These are phyloP conservation scores for Phataginus tricuspis DNA, from an alignment of 2,797 vertebrate genomes.

Conservation along the genomic window DNA sequence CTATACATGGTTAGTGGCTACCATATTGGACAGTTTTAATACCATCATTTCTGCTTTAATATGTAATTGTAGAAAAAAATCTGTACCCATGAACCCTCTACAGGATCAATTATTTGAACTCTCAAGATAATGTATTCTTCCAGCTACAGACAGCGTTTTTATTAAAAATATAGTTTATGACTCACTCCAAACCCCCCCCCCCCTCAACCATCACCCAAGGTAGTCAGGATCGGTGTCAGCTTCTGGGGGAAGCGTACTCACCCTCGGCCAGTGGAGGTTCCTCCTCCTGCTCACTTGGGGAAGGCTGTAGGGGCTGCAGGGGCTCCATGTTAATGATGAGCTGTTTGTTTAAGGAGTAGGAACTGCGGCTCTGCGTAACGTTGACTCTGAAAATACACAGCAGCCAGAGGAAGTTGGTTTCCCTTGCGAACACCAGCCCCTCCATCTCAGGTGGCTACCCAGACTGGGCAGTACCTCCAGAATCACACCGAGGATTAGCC, in stretches of 20 bases:
- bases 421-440: neutral
- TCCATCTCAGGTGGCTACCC: neutral
- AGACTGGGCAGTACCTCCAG: neutral
- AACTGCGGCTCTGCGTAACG: constrained; percentile 95
- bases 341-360: constrained; percentile 96
- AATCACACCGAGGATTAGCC: neutral
- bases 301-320: constrained; percentile 93
- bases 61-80: constrained; percentile 1
- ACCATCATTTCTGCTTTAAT: neutral
- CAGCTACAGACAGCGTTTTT: neutral
- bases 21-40: neutral
- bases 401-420: constrained; percentile 21
- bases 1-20: neutral
- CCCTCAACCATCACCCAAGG: neutral
- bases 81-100: neutral
- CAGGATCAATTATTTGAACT: neutral
- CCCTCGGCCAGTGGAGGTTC: constrained; percentile 89
- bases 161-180: neutral
- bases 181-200: neutral
- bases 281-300: constrained; percentile 92
- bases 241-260: constrained; percentile 80
- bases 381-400: constrained; percentile 88
- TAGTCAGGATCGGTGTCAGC: neutral
- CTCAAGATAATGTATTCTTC: neutral
- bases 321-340: constrained; percentile 99